phyloP scores from a whole-genome alignment of 2,888 invertebrate species.

The Lycaena phlaeas region DNA sequence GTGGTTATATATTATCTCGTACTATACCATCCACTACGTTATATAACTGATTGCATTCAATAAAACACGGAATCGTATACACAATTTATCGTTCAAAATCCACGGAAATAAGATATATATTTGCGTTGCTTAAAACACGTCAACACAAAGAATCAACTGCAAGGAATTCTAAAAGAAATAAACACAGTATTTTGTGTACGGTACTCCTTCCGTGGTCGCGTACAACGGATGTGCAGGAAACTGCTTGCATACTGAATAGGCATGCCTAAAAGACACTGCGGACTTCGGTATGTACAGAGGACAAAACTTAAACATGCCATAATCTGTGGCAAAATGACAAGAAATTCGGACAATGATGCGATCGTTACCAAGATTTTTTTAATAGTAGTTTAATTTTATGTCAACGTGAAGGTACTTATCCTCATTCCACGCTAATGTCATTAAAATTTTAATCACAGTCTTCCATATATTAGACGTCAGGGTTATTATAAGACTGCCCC shows the following conservation, averaged over 20 bases:
- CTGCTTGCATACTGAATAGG: conserved; percentile 71
- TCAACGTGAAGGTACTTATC: conserved; percentile 1
- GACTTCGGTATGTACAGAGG: conserved; percentile 58
- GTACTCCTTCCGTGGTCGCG: conserved; percentile 66
- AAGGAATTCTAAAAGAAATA: conserved; percentile 67
- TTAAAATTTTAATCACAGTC: conserved; percentile 59
- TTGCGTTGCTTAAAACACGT: conserved; percentile 48
- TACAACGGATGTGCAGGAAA: conserved; percentile 69
- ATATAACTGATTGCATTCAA: neutral
- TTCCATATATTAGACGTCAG: conserved; percentile 36
- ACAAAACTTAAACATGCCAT: conserved; percentile 65
- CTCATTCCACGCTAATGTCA: conserved; percentile 40
- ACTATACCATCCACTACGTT: conserved; percentile 46
- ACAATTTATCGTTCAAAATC: no score
- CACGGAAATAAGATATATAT: conserved; percentile 27
- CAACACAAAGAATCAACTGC: conserved; percentile 62
- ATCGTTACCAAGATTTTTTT: no score
- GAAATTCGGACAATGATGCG: no score
- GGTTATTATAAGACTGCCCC: conserved; percentile 50
- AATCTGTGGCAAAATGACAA: conserved; percentile 58
- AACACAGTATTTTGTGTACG: conserved; percentile 69
- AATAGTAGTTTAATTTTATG: no score
- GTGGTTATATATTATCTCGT: conserved; percentile 60
- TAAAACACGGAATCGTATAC: neutral
- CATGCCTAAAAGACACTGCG: conserved; percentile 71